Evolutionary conservation across 1,140 invertebrate genomes (phyloP).

Genomic region (Nylanderia fulva): DNA sequence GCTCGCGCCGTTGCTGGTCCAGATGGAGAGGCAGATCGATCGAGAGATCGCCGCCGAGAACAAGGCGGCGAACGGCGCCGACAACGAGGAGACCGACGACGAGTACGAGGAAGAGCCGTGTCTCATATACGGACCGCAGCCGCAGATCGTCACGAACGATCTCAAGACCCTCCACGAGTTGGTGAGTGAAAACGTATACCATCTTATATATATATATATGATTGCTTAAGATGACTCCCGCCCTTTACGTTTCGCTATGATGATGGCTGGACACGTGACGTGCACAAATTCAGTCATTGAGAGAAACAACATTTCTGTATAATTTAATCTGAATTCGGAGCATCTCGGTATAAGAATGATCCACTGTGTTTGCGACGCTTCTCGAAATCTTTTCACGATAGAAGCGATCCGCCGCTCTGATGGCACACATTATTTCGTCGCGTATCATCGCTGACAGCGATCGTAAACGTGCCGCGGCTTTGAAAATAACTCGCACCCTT

Average conservation of each 20-base stretch:
- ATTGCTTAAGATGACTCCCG: background rate
- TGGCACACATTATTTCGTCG: constrained; percentile 6
- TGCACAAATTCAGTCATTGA: background rate
- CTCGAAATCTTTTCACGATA: background rate
- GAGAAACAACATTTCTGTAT: background rate
- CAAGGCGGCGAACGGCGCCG: constrained; percentile 84
- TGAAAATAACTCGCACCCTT: constrained; percentile 66
- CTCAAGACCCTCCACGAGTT: constrained; percentile 97
- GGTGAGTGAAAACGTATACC: constrained; percentile 88
- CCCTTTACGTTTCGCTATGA: background rate
- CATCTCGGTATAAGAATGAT: background rate
- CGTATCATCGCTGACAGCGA: constrained; percentile 29
- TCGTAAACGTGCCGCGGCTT: constrained; percentile 46
- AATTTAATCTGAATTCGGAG: background rate
- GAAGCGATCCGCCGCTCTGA: background rate
- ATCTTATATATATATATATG: too few species aligned
- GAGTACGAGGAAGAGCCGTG: constrained; percentile 91
- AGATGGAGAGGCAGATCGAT: constrained; percentile 98
- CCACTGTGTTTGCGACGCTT: background rate
- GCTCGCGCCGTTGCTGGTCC: constrained; percentile 96
- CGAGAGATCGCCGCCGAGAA: constrained; percentile 94
- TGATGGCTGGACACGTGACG: background rate
- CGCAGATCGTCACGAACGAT: constrained; percentile 96
- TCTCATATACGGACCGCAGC: constrained; percentile 91
- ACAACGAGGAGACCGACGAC: constrained; percentile 87